Base-by-base conservation (phyloP, 2,888 invertebrate genomes). In the Parnassius mnemosyne region DNA sequence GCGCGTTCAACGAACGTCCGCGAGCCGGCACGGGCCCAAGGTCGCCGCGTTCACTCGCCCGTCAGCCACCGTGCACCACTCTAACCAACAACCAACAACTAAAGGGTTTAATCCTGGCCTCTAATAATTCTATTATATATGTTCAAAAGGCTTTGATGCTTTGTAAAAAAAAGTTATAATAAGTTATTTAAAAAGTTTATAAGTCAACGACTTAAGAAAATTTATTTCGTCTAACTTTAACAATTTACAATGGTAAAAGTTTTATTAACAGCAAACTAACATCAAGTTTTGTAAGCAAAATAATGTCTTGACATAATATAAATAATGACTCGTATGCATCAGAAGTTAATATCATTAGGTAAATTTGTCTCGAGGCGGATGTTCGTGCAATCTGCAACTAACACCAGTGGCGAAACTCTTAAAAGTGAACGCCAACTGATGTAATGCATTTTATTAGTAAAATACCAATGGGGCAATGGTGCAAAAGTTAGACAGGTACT, bases 1-100 rank as follows among this genome's bases (percentile, higher is more conserved):
- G 77, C 78, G 78, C 86, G 89, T 89, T 89, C 90, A 90, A 90
- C 88, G 90, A 91, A 90, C 90, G 90, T 89, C 90, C 90, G 90
- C 89, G 89, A 79, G 77, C 84, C 81, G 82, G 80, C 85, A 78
- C 84, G 80, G 80, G 79, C 87, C 84, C 90, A 90, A 90, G 90
- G 90, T 89, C 90, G 89, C 82, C 79, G 84, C 85, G 81, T 70
- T 72, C 71, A 69, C 70, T 73, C 75, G 69, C 73, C 68, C 68
- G 70, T 67, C 66, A 65, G 56, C 60, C 54, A 44, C 55, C 63
- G 79, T 83, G 78, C 80, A 80, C 81, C 78, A 75, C 78, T 71
- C 65, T 72, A 72, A 68, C 76, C 69, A 64, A 68, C 65, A 72
- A 68, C 76, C 69, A 64, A 68, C 65, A 55, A 47, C 74, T 60